These are phyloP conservation scores for Limnodromus scolopaceus DNA, from an alignment of 2,797 vertebrate genomes.

Conservation along the genomic window DNA sequence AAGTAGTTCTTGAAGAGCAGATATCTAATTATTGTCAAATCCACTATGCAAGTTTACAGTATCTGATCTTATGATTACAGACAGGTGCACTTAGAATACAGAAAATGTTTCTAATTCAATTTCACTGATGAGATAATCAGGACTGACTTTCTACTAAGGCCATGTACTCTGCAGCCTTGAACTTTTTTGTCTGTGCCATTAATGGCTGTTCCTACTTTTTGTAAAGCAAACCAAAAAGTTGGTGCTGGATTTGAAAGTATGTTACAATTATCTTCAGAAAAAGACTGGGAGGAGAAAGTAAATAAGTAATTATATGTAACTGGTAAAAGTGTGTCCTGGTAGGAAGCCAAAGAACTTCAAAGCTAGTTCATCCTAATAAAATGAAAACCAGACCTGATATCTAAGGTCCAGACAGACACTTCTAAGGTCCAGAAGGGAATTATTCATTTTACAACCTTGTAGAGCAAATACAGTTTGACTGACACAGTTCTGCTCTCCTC, in stretches of 20 bases:
- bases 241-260: not conserved
- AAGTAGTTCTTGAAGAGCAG: not conserved
- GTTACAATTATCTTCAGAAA: not conserved
- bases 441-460: not conserved
- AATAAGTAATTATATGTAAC: not conserved
- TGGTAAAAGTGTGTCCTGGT: not conserved
- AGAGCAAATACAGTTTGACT: not conserved
- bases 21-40: constrained; percentile 58
- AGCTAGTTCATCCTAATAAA: not conserved
- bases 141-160: not conserved
- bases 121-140: constrained; percentile 24
- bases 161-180: not conserved
- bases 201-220: not conserved
- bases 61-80: constrained; percentile 33
- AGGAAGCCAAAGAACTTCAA: not conserved
- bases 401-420: not conserved
- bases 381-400: not conserved
- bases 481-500: not conserved
- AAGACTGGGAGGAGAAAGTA: not conserved
- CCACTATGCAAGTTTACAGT: not conserved
- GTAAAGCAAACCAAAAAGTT: not conserved
- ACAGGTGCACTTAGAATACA: constrained; percentile 37
- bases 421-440: not conserved
- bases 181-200: not conserved
- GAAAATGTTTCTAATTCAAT: constrained; percentile 47